These are phyloP conservation scores for Lepidostoma basale DNA, from an alignment of 1,140 invertebrate genomes.

Conservation along the genomic window DNA sequence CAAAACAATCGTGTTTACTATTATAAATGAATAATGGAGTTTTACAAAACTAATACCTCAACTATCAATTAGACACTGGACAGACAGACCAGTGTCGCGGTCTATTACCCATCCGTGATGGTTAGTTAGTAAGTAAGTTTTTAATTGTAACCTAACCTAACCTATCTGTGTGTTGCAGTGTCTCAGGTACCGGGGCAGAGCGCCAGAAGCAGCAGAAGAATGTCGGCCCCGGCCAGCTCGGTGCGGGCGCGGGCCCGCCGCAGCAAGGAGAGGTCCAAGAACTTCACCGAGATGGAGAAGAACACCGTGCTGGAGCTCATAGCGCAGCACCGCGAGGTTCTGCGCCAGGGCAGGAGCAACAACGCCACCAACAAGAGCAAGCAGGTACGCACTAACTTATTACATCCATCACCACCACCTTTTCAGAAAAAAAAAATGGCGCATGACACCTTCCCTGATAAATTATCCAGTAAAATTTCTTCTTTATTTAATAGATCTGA, in stretches of 20 bases:
- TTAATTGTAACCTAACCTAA: background rate
- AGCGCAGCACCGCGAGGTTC: slow-evolving; percentile 56
- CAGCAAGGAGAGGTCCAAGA: slow-evolving; percentile 60
- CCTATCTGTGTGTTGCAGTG: slow-evolving; percentile 4
- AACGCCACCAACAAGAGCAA: slow-evolving; percentile 60
- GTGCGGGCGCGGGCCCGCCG: slow-evolving; percentile 50
- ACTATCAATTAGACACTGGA: too few relatives aligned
- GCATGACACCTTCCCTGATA: background rate
- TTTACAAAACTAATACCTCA: too few relatives aligned
- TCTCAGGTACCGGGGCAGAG: slow-evolving; percentile 12
- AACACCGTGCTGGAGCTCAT: slow-evolving; percentile 59
- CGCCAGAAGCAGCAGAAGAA: slow-evolving; percentile 9
- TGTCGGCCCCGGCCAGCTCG: background rate
- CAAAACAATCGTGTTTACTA: too few relatives aligned
- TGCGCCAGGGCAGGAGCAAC: slow-evolving; percentile 59
- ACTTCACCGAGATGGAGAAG: slow-evolving; percentile 60
- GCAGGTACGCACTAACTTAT: slow-evolving; percentile 52
- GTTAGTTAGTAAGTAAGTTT: too few relatives aligned
- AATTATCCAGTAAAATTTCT: too few relatives aligned
- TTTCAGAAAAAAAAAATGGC: too few relatives aligned
- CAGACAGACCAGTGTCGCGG: too few relatives aligned
- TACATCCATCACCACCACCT: too few relatives aligned
- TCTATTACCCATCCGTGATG: too few relatives aligned
- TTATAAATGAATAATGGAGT: too few relatives aligned
- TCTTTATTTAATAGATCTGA: too few relatives aligned